These are phyloP conservation scores for Scaptomyza hsui DNA, from an alignment of 1,140 invertebrate species.

Conservation along the genomic window DNA sequence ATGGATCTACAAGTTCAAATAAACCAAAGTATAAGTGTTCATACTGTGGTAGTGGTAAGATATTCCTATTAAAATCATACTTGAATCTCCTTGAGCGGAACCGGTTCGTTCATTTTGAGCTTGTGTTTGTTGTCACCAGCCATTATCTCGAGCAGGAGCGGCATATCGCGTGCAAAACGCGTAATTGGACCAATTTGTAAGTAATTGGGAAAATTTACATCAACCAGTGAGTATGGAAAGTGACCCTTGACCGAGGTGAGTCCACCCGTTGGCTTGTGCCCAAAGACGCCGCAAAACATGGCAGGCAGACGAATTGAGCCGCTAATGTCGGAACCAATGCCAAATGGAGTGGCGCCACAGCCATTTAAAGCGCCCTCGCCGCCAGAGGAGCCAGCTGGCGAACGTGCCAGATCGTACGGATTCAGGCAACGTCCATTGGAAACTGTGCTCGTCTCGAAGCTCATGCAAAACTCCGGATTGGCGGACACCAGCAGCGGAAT, in stretches of 20 bases:
- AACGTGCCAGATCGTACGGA: conserved; percentile 89
- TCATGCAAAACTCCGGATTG: conserved; percentile 91
- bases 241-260: conserved; percentile 86
- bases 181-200: conserved; percentile 91
- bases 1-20: conserved; percentile 80
- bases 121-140: conserved; percentile 82
- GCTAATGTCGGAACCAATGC: conserved; percentile 94
- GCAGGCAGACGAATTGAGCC: conserved; percentile 95
- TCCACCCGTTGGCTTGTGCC: conserved; percentile 92
- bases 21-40: too few species aligned
- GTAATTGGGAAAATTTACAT: conserved; percentile 49
- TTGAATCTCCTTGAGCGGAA: conserved; percentile 87
- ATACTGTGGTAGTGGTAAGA: too few species aligned
- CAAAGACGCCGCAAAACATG: conserved; percentile 94
- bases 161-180: conserved; percentile 90
- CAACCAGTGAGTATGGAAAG: conserved; percentile 84
- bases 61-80: conserved; percentile 46
- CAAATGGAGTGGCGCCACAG: conserved; percentile 90
- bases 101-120: conserved; percentile 84
- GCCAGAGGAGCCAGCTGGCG: conserved; percentile 90
- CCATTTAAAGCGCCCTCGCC: conserved; percentile 90
- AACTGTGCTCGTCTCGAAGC: conserved; percentile 90
- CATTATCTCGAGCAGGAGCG: conserved; percentile 88
- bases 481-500: conserved; percentile 92
- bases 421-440: conserved; percentile 91